Conservation (phyloP, 23 tunicate genomes). For the Ciona savignyi region DNA sequence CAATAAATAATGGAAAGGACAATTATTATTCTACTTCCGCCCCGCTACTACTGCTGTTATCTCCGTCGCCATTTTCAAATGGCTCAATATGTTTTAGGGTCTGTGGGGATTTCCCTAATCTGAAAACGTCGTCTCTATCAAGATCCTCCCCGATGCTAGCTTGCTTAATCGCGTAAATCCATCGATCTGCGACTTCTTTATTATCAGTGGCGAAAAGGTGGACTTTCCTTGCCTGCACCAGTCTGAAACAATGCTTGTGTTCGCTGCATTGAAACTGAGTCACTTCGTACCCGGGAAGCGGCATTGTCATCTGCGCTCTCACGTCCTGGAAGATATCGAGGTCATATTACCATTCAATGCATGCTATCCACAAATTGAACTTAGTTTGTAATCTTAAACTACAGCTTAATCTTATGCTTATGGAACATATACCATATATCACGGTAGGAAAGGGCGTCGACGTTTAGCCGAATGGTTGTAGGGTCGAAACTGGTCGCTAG, state of each 20-base stretch:
- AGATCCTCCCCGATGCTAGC: slow-evolving; percentile 68
- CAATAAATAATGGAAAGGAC: neutral
- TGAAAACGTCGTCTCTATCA: slow-evolving; percentile 39
- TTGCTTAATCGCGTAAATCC: slow-evolving; percentile 63
- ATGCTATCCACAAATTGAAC: too few relatives aligned
- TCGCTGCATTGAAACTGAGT: slow-evolving; percentile 20
- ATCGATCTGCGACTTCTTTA: slow-evolving; percentile 28
- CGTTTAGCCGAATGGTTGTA: too few relatives aligned
- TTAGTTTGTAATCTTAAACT: too few relatives aligned
- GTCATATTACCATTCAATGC: too few relatives aligned
- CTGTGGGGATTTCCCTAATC: slow-evolving; percentile 6
- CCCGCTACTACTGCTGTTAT: neutral
- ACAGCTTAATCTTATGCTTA: too few relatives aligned
- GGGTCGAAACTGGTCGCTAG: too few relatives aligned
- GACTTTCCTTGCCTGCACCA: slow-evolving; percentile 66
- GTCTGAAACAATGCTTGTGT: slow-evolving; percentile 63
- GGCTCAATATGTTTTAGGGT: neutral
- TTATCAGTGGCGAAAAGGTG: slow-evolving; percentile 38
- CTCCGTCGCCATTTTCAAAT: neutral
- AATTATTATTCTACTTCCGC: neutral
- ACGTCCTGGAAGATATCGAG: slow-evolving; percentile 62
- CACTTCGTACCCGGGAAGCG: slow-evolving; percentile 75
- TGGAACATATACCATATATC: too few relatives aligned
- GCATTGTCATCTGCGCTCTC: slow-evolving; percentile 74
- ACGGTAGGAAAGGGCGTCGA: too few relatives aligned